Evolutionary conservation across 2,888 invertebrate species (phyloP), one percentile per base, ranked within the genome.

Genomic region (Drosophila merina): DNA sequence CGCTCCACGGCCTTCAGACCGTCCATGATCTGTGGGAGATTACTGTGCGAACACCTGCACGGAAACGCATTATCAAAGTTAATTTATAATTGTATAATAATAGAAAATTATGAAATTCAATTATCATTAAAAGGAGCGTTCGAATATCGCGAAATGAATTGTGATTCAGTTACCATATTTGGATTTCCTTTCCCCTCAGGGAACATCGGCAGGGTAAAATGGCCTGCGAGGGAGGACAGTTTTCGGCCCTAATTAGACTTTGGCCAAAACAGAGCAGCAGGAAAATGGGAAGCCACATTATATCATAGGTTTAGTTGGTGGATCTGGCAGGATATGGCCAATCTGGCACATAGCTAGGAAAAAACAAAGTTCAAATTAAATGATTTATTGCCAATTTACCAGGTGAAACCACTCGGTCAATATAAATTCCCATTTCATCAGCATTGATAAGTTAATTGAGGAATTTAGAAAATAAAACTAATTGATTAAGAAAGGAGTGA

Each of bases 21-120:
- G 86, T 94, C 95, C 75, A 95, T 91, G 12, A 97, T 96, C 89
- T 95, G 95, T 4, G 95, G 94, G 60, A 97, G 92, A 88, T 97
- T 97, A 92, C 97, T 96, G 93, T 97, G 97, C n/a, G 97, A 97
- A 90, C 97, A 97, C 97, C 97, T 97, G 91, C 4, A 92, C 92
- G 44, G 4, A 72, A 31, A 10, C 3, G 30, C 0, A 38, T 28
- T 42, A 49, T 33, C 4, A 2, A 14, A 2, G 20, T 31, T n/a
- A 0, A 3, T 12, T 9, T 3, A 44, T 25, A 25, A 0, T 49
- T 20, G 7, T 42, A 9, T 14, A 20, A 20, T 14, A 20, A 20
- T 14, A 7, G 8, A 3, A 20, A 20, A 42, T 42, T 42, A 9
- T 42, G 40, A 42, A 9, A 20, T 20, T 9, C 14, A 42, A 20